phyloP scores from a whole-genome alignment of 1,140 invertebrate genomes.

The Coelopa frigida region DNA sequence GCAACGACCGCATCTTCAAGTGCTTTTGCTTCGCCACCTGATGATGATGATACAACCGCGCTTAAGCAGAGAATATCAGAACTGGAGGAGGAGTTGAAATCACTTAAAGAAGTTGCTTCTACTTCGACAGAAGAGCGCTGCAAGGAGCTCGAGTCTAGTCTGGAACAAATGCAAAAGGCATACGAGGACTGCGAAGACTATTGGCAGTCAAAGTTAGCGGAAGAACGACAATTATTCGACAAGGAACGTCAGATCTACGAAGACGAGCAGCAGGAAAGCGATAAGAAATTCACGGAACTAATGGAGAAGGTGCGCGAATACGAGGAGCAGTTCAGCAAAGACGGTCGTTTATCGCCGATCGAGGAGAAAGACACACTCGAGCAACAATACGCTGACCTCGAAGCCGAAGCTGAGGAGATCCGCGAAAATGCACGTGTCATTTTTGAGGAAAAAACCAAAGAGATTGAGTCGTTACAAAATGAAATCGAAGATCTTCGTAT shows the following conservation, averaged over 20 bases:
- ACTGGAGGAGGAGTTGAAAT: background rate
- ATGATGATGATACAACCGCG: slow-evolving; percentile 3
- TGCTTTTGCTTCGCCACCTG: too few relatives aligned
- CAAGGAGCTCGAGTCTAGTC: slow-evolving; percentile 60
- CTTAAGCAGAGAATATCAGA: background rate
- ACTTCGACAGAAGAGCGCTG: slow-evolving; percentile 46
- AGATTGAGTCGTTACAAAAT: slow-evolving; percentile 51
- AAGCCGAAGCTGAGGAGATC: slow-evolving; percentile 59
- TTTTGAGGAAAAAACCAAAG: slow-evolving; percentile 46
- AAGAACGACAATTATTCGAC: slow-evolving; percentile 66
- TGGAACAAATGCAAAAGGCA: slow-evolving; percentile 65
- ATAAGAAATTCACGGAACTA: slow-evolving; percentile 68
- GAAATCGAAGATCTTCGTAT: slow-evolving; percentile 45
- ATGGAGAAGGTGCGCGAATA: slow-evolving; percentile 70
- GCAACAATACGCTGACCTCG: slow-evolving; percentile 63
- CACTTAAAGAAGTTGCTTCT: too few relatives aligned
- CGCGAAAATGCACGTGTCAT: slow-evolving; percentile 30
- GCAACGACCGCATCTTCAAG: too few relatives aligned
- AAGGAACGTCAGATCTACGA: slow-evolving; percentile 66
- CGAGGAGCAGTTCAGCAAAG: slow-evolving; percentile 64
- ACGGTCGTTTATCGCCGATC: slow-evolving; percentile 61
- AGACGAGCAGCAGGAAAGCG: slow-evolving; percentile 66
- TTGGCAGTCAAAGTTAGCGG: slow-evolving; percentile 69
- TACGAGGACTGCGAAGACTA: slow-evolving; percentile 81
- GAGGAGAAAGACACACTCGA: slow-evolving; percentile 68